Percentiles rank a stretch among this genome's conserved stretches.
Conservation (phyloP, 2,113 vertebrate genomes). For the Dipodomys spectabilis region DNA sequence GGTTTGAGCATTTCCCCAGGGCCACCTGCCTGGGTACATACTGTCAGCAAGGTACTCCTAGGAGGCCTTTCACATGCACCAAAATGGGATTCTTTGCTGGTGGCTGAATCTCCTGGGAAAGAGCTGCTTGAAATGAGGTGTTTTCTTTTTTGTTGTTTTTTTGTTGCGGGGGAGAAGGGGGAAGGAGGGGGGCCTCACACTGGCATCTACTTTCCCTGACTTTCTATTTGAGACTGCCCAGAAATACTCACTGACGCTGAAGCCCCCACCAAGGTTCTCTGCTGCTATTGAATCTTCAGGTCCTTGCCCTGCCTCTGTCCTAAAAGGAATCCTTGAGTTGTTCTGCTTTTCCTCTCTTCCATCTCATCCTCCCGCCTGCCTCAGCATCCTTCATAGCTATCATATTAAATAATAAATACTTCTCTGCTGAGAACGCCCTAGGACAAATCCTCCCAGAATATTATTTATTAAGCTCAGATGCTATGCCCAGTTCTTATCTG, state of each 20-base stretch:
- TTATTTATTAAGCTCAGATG: neutral
- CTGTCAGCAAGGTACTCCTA: neutral
- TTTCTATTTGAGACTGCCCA: neutral
- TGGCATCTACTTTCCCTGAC: neutral
- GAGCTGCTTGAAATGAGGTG: neutral
- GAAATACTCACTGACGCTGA: neutral
- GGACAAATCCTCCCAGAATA: neutral
- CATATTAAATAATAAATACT: neutral
- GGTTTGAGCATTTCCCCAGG: neutral
- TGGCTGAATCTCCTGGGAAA: neutral
- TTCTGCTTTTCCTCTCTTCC: neutral
- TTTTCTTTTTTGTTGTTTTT: too few relatives aligned
- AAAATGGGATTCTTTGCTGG: neutral
- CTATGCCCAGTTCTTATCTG: neutral
- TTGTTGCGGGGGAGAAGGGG: neutral
- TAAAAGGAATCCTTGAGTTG: too few relatives aligned
- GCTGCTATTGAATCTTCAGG: neutral
- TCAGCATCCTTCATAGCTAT: neutral
- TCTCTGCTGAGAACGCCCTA: neutral
- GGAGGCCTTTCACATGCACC: neutral
- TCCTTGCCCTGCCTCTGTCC: too few relatives aligned
- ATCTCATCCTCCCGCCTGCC: neutral
- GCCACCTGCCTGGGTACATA: neutral
- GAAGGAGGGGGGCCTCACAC: neutral
- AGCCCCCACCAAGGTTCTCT: neutral